phyloP scores from a whole-genome alignment of 1,140 invertebrate species.

The Drosophila sproati region DNA sequence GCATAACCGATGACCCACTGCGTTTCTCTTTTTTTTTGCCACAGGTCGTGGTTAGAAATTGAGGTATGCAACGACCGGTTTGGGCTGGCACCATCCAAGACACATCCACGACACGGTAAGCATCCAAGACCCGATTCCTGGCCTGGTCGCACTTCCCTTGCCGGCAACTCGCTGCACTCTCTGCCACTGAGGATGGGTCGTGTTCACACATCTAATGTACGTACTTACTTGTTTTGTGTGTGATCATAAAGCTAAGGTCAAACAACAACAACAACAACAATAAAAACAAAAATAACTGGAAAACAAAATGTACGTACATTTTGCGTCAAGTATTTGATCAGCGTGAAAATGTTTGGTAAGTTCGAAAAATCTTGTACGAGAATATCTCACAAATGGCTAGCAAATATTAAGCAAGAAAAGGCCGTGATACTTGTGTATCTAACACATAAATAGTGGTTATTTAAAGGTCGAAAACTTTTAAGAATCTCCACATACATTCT shows the following conservation, averaged over 20 bases:
- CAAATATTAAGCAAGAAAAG: neutral
- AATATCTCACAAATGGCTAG: too few species aligned
- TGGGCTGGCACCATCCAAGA: conserved; percentile 74
- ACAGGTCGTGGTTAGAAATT: conserved; percentile 81
- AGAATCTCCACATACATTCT: too few species aligned
- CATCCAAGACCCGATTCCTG: conserved; percentile 44
- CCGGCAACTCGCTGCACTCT: conserved; percentile 19
- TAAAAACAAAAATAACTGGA: conserved; percentile 25
- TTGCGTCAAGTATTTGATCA: conserved; percentile 73
- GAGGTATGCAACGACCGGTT: conserved; percentile 79
- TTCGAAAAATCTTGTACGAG: neutral
- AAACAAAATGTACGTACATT: conserved; percentile 60
- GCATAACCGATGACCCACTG: conserved; percentile 80
- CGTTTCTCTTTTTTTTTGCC: conserved; percentile 76
- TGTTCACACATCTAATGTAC: conserved; percentile 77
- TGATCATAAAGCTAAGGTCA: conserved; percentile 76
- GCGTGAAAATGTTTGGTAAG: conserved; percentile 47
- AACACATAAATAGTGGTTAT: too few species aligned
- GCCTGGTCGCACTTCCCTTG: conserved; percentile 21
- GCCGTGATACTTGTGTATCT: neutral
- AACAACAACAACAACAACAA: conserved; percentile 18
- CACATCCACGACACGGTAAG: neutral
- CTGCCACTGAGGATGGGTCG: conserved; percentile 45
- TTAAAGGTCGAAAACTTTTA: too few species aligned
- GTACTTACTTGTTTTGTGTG: conserved; percentile 66